Evolutionary conservation across 2,888 invertebrate species (phyloP).

Genomic region (Acanthosepion esculentum): DNA sequence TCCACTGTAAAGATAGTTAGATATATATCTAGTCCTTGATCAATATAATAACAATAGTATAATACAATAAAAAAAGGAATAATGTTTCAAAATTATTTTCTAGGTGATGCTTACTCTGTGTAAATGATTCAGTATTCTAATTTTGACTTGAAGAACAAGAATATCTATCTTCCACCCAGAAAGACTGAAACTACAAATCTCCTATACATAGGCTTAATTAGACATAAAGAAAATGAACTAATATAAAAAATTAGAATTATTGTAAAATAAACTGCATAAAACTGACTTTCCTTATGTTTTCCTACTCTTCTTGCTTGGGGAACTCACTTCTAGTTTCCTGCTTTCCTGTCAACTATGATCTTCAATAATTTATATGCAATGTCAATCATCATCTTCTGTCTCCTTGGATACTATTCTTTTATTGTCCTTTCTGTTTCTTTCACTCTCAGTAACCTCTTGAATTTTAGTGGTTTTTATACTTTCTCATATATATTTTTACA

Average conservation of each 20-base stretch:
- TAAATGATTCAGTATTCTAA: background rate
- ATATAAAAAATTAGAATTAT: background rate
- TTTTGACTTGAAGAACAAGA: background rate
- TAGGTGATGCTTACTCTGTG: background rate
- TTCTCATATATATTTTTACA: too few species aligned
- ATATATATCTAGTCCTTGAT: background rate
- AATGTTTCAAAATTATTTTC: background rate
- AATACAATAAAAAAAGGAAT: background rate
- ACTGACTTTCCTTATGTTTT: background rate
- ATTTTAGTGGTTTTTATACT: too few species aligned
- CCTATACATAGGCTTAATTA: too few species aligned
- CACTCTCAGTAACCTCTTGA: too few species aligned
- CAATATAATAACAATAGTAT: background rate
- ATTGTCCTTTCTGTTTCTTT: too few species aligned
- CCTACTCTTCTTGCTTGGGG: too few species aligned
- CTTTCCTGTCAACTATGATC: too few species aligned
- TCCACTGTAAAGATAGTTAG: background rate
- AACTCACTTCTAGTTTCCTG: too few species aligned
- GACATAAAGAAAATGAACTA: background rate
- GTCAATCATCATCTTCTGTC: too few species aligned
- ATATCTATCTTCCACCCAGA: background rate
- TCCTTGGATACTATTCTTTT: too few species aligned
- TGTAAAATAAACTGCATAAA: background rate
- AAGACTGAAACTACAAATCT: background rate
- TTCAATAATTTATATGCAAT: too few species aligned